A percentile compares a stretch with the other conserved stretches of the same genome.
phyloP scores from a whole-genome alignment of 2,888 invertebrate genomes.

The Caenorhabditis becei region DNA sequence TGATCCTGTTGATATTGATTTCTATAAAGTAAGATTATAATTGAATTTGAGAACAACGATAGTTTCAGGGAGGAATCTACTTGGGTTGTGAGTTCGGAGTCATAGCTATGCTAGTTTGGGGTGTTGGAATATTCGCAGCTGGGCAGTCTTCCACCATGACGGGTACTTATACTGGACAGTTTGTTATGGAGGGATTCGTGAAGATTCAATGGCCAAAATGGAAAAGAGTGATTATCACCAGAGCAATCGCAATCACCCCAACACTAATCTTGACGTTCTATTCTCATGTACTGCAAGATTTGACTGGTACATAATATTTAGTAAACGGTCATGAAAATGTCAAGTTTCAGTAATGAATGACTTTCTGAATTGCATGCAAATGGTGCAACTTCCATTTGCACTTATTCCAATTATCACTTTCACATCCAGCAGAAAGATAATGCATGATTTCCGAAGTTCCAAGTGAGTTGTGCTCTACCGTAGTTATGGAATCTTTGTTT shows the following conservation, averaged over 20 bases:
- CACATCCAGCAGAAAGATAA: slow-evolving; percentile 88
- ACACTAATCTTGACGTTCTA: slow-evolving; percentile 83
- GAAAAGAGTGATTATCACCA: slow-evolving; percentile 90
- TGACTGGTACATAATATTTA: slow-evolving; percentile 70
- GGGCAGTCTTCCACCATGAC: slow-evolving; percentile 85
- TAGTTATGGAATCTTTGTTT: not conserved
- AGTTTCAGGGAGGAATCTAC: slow-evolving; percentile 83
- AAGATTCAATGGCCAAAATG: slow-evolving; percentile 91
- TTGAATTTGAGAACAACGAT: no score
- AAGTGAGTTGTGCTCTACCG: slow-evolving; percentile 83
- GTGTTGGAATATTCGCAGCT: slow-evolving; percentile 84
- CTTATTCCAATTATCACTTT: slow-evolving; percentile 91
- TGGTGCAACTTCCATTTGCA: slow-evolving; percentile 89
- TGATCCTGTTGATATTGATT: slow-evolving; percentile 77
- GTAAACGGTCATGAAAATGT: not conserved
- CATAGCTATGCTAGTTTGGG: slow-evolving; percentile 84
- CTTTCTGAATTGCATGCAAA: slow-evolving; percentile 85
- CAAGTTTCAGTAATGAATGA: slow-evolving; percentile 87
- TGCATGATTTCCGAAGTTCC: slow-evolving; percentile 91
- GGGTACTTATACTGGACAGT: slow-evolving; percentile 85
- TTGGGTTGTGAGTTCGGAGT: slow-evolving; percentile 84
- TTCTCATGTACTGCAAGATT: slow-evolving; percentile 77
- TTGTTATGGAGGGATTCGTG: slow-evolving; percentile 86
- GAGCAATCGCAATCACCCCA: slow-evolving; percentile 89
- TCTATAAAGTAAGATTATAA: no score